Percentiles rank a stretch among this genome's conserved stretches.
Evolutionary conservation across 2,113 vertebrate species (phyloP).

Genomic region (Oreochromis tanganicae): DNA sequence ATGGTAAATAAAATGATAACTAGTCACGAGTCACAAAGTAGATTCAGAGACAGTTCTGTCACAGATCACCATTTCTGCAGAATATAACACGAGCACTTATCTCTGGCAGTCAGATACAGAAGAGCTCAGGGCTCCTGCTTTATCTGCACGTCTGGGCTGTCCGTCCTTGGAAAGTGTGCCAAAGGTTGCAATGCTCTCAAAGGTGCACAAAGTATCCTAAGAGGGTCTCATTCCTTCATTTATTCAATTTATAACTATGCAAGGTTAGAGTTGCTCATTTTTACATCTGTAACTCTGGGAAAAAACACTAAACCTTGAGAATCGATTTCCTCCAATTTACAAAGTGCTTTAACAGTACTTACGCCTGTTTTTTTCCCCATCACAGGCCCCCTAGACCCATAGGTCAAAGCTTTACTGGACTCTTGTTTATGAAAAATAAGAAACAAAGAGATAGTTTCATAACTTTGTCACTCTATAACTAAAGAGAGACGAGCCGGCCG

Average conservation of each 20-base stretch:
- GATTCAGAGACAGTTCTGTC: background rate
- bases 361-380: rapidly evolving
- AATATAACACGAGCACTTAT: background rate
- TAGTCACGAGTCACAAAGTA: background rate
- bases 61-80: background rate
- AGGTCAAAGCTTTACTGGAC: background rate
- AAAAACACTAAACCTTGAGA: background rate
- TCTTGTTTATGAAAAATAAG: background rate
- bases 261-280: background rate
- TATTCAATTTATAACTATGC: background rate
- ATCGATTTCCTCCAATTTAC: background rate
- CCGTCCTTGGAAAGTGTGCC: background rate
- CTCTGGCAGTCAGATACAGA: background rate
- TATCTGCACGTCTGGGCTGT: background rate
- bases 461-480: background rate
- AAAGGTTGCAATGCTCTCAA: background rate
- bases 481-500: background rate
- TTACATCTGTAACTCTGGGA: background rate
- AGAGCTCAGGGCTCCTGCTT: background rate
- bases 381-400: background rate
- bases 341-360: background rate
- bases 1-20: background rate
- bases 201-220: background rate
- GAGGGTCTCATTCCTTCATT: background rate
- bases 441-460: background rate